phyloP scores from a whole-genome alignment of 2,888 invertebrate species.

The Abrostola tripartita region DNA sequence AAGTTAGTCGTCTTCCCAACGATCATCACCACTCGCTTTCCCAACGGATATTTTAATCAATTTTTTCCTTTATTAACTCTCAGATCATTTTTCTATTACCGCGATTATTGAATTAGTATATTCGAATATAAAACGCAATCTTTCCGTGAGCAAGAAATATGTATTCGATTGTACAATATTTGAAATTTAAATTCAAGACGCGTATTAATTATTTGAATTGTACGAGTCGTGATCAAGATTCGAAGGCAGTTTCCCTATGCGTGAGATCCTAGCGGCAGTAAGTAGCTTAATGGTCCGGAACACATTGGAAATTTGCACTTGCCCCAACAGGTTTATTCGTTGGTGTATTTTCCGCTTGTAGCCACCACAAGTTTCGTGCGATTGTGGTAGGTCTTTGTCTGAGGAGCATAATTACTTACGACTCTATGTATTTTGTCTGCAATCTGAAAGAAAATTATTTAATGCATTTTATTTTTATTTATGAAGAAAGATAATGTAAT shows the following conservation, averaged over 20 bases:
- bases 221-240: conserved; percentile 58
- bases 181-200: conserved; percentile 4
- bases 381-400: conserved; percentile 36
- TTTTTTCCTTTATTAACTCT: too few species aligned
- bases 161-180: conserved; percentile 4
- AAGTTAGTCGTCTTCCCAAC: too few species aligned
- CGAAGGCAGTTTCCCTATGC: conserved; percentile 62
- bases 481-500: neutral
- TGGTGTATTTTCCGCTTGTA: conserved; percentile 44
- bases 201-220: conserved; percentile 26
- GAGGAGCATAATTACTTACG: conserved; percentile 29
- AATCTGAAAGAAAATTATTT: conserved; percentile 4
- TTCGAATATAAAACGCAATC: neutral
- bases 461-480: neutral
- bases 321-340: conserved; percentile 54
- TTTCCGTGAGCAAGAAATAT: conserved; percentile 2
- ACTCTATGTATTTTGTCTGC: conserved; percentile 22
- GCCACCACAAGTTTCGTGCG: conserved; percentile 34
- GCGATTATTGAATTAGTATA: neutral
- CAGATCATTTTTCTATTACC: neutral
- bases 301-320: conserved; percentile 78
- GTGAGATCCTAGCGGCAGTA: conserved; percentile 68
- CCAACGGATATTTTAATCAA: conserved; percentile 18
- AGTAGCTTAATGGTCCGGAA: conserved; percentile 76
- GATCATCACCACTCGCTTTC: neutral